Evolutionary conservation across 2,113 vertebrate species (phyloP).

Genomic region (Alethe castanea): DNA sequence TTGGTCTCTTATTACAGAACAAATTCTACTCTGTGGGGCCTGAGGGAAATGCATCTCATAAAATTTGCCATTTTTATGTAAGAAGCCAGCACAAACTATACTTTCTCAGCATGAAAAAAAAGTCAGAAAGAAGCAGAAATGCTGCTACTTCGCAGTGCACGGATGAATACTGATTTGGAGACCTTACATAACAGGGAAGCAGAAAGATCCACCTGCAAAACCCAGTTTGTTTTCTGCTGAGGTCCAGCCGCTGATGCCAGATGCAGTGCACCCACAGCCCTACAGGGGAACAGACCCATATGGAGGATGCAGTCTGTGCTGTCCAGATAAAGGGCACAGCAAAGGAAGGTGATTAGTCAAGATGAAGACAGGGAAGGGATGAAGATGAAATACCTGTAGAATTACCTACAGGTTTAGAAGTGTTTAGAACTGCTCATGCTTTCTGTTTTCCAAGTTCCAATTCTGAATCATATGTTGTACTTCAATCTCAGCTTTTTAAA

Average conservation of each 20-base stretch:
- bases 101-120: not conserved
- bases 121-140: not conserved
- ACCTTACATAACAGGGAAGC: not conserved
- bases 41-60: not conserved
- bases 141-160: not conserved
- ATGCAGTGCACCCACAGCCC: not conserved
- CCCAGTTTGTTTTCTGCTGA: not conserved
- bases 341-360: not conserved
- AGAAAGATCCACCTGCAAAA: not conserved
- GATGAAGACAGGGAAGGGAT: not conserved
- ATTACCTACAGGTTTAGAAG: not conserved
- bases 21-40: not conserved
- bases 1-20: conserved; percentile 5
- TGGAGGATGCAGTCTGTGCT: not conserved
- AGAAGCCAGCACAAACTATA: not conserved
- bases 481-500: not conserved
- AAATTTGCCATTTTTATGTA: conserved; percentile 4
- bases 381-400: not conserved
- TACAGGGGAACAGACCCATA: rapidly evolving
- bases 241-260: not conserved
- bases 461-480: not conserved
- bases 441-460: not conserved
- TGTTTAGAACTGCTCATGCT: not conserved
- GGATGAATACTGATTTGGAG: not conserved
- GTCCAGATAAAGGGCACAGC: not conserved